Evolutionary conservation across 2,113 vertebrate genomes (phyloP).

Genomic region (Trogon melanurus): DNA sequence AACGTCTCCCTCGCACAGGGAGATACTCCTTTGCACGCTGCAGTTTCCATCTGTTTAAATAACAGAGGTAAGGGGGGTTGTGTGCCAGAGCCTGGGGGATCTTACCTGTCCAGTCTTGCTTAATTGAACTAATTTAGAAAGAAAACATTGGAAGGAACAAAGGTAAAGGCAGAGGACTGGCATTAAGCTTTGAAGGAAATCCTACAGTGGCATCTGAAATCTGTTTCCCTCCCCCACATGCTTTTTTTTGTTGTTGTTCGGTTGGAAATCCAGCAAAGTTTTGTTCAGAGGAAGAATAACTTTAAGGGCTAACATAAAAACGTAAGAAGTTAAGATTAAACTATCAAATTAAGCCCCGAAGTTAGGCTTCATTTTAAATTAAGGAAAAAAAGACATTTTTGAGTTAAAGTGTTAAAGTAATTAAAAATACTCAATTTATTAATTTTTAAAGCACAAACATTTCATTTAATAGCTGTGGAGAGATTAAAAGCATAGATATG

Average conservation of each 20-base stretch:
- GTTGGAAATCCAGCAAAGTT: not conserved
- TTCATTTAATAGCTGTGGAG: not conserved
- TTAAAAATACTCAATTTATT: not conserved
- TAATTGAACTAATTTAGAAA: not conserved
- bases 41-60: constrained; percentile 76
- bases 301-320: not conserved
- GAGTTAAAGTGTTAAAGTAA: not conserved
- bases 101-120: not conserved
- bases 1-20: constrained; percentile 61
- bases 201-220: not conserved
- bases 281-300: not conserved
- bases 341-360: not conserved
- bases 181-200: not conserved
- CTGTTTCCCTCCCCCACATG: not conserved
- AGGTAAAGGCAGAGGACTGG: not conserved
- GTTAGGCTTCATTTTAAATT: not conserved
- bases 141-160: not conserved
- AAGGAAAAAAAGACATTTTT: not conserved
- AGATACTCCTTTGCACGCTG: constrained; percentile 82
- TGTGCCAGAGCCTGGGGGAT: not conserved
- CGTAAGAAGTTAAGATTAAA: not conserved
- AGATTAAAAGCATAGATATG: not conserved
- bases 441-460: not conserved
- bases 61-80: constrained; percentile 64
- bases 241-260: not conserved